phyloP scores from a whole-genome alignment of 1,140 invertebrate genomes.

The Zaprionus ghesquierei region DNA sequence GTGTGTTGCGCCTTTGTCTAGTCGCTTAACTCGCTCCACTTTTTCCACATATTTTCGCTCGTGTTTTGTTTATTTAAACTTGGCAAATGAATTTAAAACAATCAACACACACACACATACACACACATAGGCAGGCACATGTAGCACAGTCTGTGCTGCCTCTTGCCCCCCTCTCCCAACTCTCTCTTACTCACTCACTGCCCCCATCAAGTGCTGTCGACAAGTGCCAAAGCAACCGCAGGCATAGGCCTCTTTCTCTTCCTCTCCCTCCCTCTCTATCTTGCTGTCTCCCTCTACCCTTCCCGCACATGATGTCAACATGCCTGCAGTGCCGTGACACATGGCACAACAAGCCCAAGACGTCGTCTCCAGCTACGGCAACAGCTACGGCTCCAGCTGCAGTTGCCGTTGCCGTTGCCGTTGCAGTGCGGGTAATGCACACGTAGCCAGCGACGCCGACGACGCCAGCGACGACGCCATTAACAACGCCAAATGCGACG shows the following conservation, averaged over 20 bases:
- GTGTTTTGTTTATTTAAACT: conserved; percentile 81
- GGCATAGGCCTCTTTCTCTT: conserved; percentile 30
- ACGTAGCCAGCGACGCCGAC: conserved; percentile 50
- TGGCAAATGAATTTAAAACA: conserved; percentile 81
- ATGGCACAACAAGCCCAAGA: conserved; percentile 80
- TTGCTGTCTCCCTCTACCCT: neutral
- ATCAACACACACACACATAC: conserved; percentile 59
- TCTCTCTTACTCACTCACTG: neutral
- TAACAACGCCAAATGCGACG: conserved; percentile 79
- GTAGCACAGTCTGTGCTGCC: neutral
- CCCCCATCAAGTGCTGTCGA: conserved; percentile 39
- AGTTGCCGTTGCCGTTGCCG: too few species aligned
- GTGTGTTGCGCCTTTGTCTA: conserved; percentile 51
- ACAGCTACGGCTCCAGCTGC: conserved; percentile 3
- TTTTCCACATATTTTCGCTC: conserved; percentile 73
- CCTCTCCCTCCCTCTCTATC: too few species aligned
- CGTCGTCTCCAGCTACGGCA: conserved; percentile 39
- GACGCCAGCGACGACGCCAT: conserved; percentile 62
- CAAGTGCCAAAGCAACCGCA: conserved; percentile 56
- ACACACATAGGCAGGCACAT: neutral
- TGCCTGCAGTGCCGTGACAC: conserved; percentile 77
- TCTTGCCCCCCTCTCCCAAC: neutral
- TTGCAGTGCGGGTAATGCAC: conserved; percentile 38
- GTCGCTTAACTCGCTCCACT: conserved; percentile 73
- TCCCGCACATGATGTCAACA: conserved; percentile 72